Base-by-base conservation (phyloP, 2,113 vertebrate genomes). In the Nerophis lumbriciformis region DNA sequence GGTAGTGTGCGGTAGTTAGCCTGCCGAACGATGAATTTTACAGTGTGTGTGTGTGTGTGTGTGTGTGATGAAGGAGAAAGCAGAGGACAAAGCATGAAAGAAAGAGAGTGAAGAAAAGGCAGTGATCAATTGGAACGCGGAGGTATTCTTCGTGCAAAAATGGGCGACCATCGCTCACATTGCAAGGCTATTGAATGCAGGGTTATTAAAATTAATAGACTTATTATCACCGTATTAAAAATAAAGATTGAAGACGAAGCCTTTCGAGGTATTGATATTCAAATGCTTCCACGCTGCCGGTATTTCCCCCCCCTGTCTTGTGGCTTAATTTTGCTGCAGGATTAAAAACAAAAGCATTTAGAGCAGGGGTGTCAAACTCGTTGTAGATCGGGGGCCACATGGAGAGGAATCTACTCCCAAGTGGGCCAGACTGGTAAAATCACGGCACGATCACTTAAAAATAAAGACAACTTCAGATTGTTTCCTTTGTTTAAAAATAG, bases 141-240 rank as follows among this genome's bases (percentile, higher is more conserved):
- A 73, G 61, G 78, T 80, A 69, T 79, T 78, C 48, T 16, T 61
- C 1, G n/a, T 53, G 73, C 57, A 82, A 75, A 86, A 84, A 71
- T 69, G 76, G 71, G 75, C 66, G 71, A 59, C 80, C 83, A 87
- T 88, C 77, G 45, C 83, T 88, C 87, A 87, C 71, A 71, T 81
- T 79, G 63, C 59, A 71, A 66, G 62, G 63, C 54, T 84, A 87
- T 87, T 61, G 85, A 86, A 73, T 48, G 63, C 65, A 44, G 65
- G 66, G 72, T 72, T 82, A 87, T 86, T 83, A 85, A 85, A 87
- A 89, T 85, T 77, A 86, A 87, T 89, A 82, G 73, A 78, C 69
- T 83, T 83, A 85, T 87, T 88, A 87, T 85, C 75, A 83, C 80
- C 73, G 58, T 66, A 76, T 84, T 81, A 86, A 84, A 78, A 83